Base-by-base conservation (phyloP, 2,797 vertebrate species). In the Rhadinocentrus ornatus region DNA sequence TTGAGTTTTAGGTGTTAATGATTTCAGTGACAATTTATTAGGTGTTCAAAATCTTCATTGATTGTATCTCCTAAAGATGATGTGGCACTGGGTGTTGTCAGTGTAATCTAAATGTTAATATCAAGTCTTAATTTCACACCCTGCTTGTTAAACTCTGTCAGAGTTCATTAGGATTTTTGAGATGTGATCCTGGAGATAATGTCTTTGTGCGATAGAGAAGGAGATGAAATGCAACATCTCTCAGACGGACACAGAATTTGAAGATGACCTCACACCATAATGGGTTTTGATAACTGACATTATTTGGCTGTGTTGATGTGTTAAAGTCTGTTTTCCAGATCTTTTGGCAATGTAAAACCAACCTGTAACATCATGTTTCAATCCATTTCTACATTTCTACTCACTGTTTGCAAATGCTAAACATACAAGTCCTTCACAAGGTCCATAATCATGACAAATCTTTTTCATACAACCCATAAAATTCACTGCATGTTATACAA, bases 41-140 rank as follows among this genome's bases (percentile, higher is more conserved):
- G 35, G n/a, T 18, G 41, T 54, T 27, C 26, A 54, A 16, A 15
- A 29, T 29, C 13, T 29, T 13, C 4, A 54, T 29, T 16, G 11
- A 29, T 54, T 16, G 44, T 48, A 75, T 48, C 37, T 52, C 31
- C 29, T 41, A 65, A 61, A 27, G 56, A 44, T 64, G 57, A 71
- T 32, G 26, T 53, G 20, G 0, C 27, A 66, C 35, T 5, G 7
- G 62, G 60, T 9, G 39, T 57, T 53, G 62, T 78, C 24, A 18
- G 18, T 58, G 35, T 74, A 62, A 74, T 58, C 32, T 34, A 53
- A 58, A 35, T 78, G 60, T 57, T 73, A 37, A 73, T 66, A 58
- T 62, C 68, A 66, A 79, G 72, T 71, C 54, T 57, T 65, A 54
- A 54, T 78, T 32, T 65, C 31, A 67, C 39, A 66, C 54, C 0